Percentiles rank a stretch among this genome's conserved stretches.
Evolutionary conservation across 1,140 invertebrate species (phyloP).

Genomic region (Drosophila pectinifera): DNA sequence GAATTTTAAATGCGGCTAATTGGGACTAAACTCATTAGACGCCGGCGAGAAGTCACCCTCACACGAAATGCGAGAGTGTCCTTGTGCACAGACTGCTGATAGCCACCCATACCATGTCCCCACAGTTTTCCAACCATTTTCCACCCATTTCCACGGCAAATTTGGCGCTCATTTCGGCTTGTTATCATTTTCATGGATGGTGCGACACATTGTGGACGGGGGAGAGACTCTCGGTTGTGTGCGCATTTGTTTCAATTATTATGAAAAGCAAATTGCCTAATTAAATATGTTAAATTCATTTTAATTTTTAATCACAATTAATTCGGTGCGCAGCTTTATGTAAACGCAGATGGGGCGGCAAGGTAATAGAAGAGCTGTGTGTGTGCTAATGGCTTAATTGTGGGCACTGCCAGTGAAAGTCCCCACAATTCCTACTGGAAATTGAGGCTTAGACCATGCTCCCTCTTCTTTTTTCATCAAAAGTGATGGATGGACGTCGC

Average conservation of each 20-base stretch:
- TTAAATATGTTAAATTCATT: conserved; percentile 79
- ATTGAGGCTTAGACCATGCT: conserved; percentile 3
- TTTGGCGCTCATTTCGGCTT: conserved; percentile 55
- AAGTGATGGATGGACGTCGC: conserved; percentile 26
- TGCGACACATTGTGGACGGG: conserved; percentile 43
- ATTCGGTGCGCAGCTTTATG: conserved; percentile 47
- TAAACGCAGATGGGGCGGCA: conserved; percentile 8
- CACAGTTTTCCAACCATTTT: neutral
- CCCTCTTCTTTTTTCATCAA: conserved; percentile 2
- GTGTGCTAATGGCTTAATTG: conserved; percentile 60
- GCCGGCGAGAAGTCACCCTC: conserved; percentile 11
- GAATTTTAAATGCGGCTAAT: conserved; percentile 69
- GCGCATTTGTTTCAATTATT: conserved; percentile 78
- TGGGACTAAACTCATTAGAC: conserved; percentile 75
- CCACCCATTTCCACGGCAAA: conserved; percentile 17
- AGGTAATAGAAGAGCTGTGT: conserved; percentile 8
- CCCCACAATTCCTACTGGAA: neutral
- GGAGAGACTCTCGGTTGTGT: conserved; percentile 29
- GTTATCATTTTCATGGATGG: conserved; percentile 57
- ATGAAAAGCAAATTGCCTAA: conserved; percentile 77
- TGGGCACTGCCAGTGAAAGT: conserved; percentile 12
- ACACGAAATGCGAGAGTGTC: conserved; percentile 2
- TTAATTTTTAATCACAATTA: conserved; percentile 81
- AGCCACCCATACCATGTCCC: neutral
- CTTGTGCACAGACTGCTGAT: conserved; percentile 51